phyloP scores from a whole-genome alignment of 2,888 invertebrate species.

The Beris morrisii region DNA sequence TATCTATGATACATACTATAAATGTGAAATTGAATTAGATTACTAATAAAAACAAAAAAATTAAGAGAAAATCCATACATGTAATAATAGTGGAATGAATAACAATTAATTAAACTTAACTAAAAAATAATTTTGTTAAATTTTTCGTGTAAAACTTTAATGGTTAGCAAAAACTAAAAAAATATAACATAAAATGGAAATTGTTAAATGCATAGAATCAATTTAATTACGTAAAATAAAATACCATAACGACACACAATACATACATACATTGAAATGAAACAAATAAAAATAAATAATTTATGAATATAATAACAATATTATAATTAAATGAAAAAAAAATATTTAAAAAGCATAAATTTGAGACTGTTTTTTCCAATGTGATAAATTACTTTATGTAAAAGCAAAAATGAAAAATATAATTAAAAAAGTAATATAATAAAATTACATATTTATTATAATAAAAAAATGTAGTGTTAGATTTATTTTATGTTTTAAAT shows the following conservation, averaged over 20 bases:
- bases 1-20: too few species aligned
- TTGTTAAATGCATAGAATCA: neutral
- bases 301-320: conserved; percentile 30
- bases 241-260: conserved; percentile 13
- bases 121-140: neutral
- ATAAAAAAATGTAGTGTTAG: conserved; percentile 5
- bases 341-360: conserved; percentile 39
- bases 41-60: too few species aligned
- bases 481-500: neutral
- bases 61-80: too few species aligned
- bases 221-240: neutral
- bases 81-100: too few species aligned
- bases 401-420: conserved; percentile 30
- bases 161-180: conserved; percentile 14
- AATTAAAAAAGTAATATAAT: conserved; percentile 20
- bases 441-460: conserved; percentile 33
- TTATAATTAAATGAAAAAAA: conserved; percentile 29
- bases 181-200: neutral
- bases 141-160: conserved; percentile 8
- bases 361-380: conserved; percentile 58
- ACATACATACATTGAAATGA: conserved; percentile 21
- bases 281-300: conserved; percentile 15
- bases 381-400: conserved; percentile 61
- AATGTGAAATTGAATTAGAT: too few species aligned
- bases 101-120: too few species aligned